Percentiles rank a stretch among this genome's conserved stretches.
These are phyloP conservation scores for Oryzias curvinotus DNA, from an alignment of 2,113 vertebrate species.

Conservation along the genomic window DNA sequence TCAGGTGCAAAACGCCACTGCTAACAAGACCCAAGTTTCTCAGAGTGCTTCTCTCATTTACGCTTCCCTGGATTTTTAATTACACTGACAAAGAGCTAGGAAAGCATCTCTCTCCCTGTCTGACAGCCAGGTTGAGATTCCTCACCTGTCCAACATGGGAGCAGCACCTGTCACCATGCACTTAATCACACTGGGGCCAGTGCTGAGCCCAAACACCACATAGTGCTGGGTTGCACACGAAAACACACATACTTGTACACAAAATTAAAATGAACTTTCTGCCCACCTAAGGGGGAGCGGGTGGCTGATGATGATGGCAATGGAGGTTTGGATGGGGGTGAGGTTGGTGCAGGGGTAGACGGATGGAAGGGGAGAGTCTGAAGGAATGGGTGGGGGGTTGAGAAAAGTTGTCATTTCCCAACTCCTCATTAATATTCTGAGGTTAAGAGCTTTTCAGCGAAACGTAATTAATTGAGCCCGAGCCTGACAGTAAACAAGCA, in stretches of 20 bases:
- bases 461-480: slow-evolving; percentile 99
- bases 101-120: slow-evolving; percentile 58
- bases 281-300: slow-evolving; percentile 78
- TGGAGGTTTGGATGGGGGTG: slow-evolving; percentile 58
- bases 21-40: slow-evolving; percentile 70
- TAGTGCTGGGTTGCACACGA: slow-evolving; percentile 23
- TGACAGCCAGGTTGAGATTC: slow-evolving; percentile 79
- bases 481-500: slow-evolving; percentile 99
- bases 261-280: slow-evolving; percentile 99
- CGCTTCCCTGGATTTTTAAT: slow-evolving; percentile 73
- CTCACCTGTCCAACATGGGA: slow-evolving; percentile 81
- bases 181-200: slow-evolving; percentile 79
- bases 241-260: slow-evolving; percentile 26
- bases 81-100: slow-evolving; percentile 65
- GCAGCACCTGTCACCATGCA: slow-evolving; percentile 80
- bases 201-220: slow-evolving; percentile 62
- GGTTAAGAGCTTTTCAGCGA: slow-evolving; percentile 99
- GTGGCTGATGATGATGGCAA: slow-evolving; percentile 57
- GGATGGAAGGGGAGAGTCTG: slow-evolving; percentile 27
- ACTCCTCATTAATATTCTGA: slow-evolving; percentile 99
- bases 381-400: slow-evolving; percentile 31
- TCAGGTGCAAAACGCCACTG: slow-evolving; percentile 47
- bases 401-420: slow-evolving; percentile 98
- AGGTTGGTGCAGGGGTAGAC: slow-evolving; percentile 52
- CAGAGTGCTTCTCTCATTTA: slow-evolving; percentile 62